These are phyloP conservation scores for Taeniopygia guttata DNA, from an alignment of 2,797 vertebrate species.

Conservation along the genomic window DNA sequence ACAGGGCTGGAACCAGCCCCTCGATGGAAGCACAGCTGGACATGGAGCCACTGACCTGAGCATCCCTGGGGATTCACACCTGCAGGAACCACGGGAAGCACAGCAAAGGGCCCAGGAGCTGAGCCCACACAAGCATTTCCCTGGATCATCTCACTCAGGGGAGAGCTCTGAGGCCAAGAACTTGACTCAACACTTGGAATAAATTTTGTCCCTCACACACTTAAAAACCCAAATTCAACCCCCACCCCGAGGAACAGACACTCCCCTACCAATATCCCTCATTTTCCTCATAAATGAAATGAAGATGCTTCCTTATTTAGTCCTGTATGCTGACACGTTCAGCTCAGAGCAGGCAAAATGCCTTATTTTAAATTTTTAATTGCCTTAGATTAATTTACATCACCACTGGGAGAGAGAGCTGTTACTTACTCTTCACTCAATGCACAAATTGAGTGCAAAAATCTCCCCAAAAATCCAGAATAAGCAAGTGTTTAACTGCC, in stretches of 20 bases:
- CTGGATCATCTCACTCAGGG: not conserved
- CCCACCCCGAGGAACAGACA: not conserved
- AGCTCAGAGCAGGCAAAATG: not conserved
- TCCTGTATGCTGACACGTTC: fast-evolving
- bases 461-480: not conserved
- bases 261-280: not conserved
- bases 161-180: not conserved
- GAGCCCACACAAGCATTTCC: not conserved
- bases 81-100: not conserved
- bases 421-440: constrained; percentile 6
- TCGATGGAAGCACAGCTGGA: not conserved
- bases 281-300: not conserved
- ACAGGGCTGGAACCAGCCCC: not conserved
- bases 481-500: not conserved
- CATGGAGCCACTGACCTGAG: not conserved
- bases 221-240: not conserved
- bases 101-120: not conserved
- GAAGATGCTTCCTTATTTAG: not conserved
- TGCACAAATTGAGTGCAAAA: not conserved
- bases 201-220: not conserved
- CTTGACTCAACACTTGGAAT: fast-evolving
- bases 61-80: not conserved
- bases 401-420: not conserved
- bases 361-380: not conserved
- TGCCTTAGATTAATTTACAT: constrained; percentile 2